A percentile compares a stretch with the other conserved stretches of the same genome.
Evolutionary conservation across 1,140 invertebrate genomes (phyloP).

Genomic region (Solen grandis): DNA sequence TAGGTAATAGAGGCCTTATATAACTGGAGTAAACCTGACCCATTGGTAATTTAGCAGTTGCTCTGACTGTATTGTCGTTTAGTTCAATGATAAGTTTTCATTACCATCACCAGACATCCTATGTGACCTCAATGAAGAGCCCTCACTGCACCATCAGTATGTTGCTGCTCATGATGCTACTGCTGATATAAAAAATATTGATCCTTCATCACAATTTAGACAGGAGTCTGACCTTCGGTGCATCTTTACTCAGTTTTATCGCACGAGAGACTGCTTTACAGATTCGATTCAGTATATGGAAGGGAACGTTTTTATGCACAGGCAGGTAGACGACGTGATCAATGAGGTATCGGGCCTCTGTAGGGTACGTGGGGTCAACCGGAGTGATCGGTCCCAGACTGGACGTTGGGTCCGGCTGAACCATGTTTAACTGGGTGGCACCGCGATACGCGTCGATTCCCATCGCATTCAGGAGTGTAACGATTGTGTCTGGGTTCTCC

Average conservation of each 20-base stretch:
- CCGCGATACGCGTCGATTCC: constrained; percentile 80
- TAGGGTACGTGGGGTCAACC: constrained; percentile 68
- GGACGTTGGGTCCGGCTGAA: constrained; percentile 67
- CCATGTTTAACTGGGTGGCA: constrained; percentile 79
- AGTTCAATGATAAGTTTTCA: too few species aligned
- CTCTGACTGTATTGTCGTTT: too few species aligned
- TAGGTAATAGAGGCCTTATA: too few species aligned
- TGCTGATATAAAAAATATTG: too few species aligned
- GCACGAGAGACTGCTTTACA: constrained; percentile 63
- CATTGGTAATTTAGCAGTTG: too few species aligned
- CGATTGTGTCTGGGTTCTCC: constrained; percentile 78
- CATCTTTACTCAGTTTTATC: constrained; percentile 59
- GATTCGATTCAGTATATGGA: constrained; percentile 75
- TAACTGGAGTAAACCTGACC: too few species aligned
- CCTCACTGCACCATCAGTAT: too few species aligned
- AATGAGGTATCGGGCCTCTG: constrained; percentile 79
- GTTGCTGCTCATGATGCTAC: too few species aligned
- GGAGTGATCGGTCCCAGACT: constrained; percentile 5
- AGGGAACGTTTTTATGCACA: constrained; percentile 78
- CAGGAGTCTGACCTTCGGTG: constrained; percentile 54
- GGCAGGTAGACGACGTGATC: constrained; percentile 80
- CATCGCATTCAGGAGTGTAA: constrained; percentile 71
- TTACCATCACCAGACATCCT: too few species aligned
- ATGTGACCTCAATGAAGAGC: too few species aligned
- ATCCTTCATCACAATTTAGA: constrained; percentile 64